Evolutionary conservation across 2,113 vertebrate genomes (phyloP).

Genomic region (Columba janthina): DNA sequence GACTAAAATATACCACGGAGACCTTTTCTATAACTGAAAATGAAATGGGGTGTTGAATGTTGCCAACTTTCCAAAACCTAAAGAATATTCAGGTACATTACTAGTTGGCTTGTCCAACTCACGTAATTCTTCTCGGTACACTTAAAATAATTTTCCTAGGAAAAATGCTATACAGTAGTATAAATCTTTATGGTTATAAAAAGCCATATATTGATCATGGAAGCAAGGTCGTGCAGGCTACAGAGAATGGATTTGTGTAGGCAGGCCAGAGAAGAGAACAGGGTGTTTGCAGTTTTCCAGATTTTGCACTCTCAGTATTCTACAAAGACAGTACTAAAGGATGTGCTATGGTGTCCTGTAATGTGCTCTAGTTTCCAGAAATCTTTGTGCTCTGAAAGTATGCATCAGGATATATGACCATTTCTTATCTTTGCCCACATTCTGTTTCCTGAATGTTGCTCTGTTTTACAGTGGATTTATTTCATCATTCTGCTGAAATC

Average conservation of each 20-base stretch:
- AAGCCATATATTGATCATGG: neutral
- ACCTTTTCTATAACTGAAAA: neutral
- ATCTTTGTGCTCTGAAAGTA: neutral
- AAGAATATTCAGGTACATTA: slow-evolving; percentile 16
- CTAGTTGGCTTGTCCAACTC: neutral
- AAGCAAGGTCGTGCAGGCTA: neutral
- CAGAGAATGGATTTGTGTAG: neutral
- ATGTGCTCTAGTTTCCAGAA: neutral
- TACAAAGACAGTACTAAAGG: neutral
- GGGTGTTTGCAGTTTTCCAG: neutral
- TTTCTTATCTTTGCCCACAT: neutral
- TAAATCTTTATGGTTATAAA: neutral
- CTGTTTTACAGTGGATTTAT: neutral
- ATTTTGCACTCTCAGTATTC: neutral
- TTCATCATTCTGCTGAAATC: neutral
- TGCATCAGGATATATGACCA: neutral
- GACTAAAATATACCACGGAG: neutral
- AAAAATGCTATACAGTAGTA: neutral
- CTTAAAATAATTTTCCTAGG: slow-evolving; percentile 13
- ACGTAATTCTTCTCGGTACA: neutral
- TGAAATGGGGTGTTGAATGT: neutral
- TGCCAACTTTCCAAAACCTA: slow-evolving; percentile 59
- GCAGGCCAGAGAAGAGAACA: neutral
- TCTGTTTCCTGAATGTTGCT: neutral
- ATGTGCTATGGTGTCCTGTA: neutral